Evolutionary conservation across 2,888 invertebrate genomes (phyloP), one percentile per base, ranked within the genome.

Genomic region (Magallana nippona): DNA sequence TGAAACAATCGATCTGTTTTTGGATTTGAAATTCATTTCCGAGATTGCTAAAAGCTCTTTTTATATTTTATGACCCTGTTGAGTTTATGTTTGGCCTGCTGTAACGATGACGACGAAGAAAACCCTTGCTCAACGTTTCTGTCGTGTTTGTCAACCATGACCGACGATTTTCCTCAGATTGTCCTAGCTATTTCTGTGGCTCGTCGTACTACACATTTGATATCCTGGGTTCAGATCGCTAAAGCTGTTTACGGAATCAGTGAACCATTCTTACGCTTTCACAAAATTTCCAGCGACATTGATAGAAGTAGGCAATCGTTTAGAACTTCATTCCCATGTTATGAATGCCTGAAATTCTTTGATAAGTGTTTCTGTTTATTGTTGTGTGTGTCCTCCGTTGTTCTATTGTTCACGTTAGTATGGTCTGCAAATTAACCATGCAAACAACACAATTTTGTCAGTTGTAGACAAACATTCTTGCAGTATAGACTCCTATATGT

Each of bases 81-180:
- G 1, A 27, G 27, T 27, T 2, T 27, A 1, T 27, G 27, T 27
- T 79, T 32, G 17, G n/a, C 1, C 27, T 27, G 27, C 27, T 27
- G 11, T 22, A 22, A 10, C 22, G 63, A 63, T 22, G 22, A 22
- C 2, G 56, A 79, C 17, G 55, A 79, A 15, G 19, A 79, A 15
- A 22, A 27, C 15, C 3, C 5, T 17, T 79, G 56, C 11, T 10
- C 79, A 19, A 17, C 19, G 8, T 19, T 22, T 1, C 55, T 79
- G 10, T 79, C 79, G 10, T 79, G 55, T 10, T n/a, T 79, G n/a
- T 79, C 79, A 5, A 79, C 57, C 2, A 3, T n/a, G n/a, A 10
- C 56, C 15, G 79, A 79, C 22, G 79, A 57, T 57, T 22, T 79
- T n/a, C 79, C 57, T 8, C 79, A 79, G 11, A 79, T 79, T 10